Evolutionary conservation across 2,113 vertebrate genomes (phyloP), one percentile per base, ranked within the genome.

Genomic region (Sorex araneus): DNA sequence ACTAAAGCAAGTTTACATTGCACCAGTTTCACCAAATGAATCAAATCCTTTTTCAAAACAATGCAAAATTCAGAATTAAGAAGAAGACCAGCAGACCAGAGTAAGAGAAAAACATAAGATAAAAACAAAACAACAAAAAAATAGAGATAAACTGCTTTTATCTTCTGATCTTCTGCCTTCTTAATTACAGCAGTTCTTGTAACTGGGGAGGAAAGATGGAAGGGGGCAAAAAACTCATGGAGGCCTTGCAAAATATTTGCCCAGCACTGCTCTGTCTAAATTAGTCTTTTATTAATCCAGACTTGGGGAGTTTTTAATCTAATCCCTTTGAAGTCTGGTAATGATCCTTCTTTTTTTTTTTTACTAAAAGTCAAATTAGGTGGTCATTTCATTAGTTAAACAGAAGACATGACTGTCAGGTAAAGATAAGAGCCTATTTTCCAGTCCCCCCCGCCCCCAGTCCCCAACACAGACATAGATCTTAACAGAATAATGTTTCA

Each of bases 171-270:
- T 93, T 94, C 21, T 89, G 57, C 78, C 86, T 95, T 90, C 79
- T 93, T 96, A 97, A 97, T 95, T 94, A 96, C 11, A 94, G 54
- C 74, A 82, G 89, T 95, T 94, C 92, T 93, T 54, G 81, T 91
- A 92, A 97, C 54, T 92, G 70, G 64, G 87, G 23, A 92, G 32
- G 11, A 84, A 66, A 92, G 47, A 40, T 77, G 84, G 74, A 34
- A 91, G 92, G 87, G 63, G 83, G 83, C 83, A 95, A 92, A 54
- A 87, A 96, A 67, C 89, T 66, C 54, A 77, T 4, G 92, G 50
- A 94, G 92, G 86, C 84, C 79, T 95, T 83, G 60, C 76, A 84
- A 95, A 9, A 0, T 40, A 84, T 87, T 66, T 90, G 88, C 80
- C 86, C 71, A 95, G 77, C 76, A 94, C 21, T 89, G 87, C 85